A percentile compares a stretch with the other conserved stretches of the same genome.
Evolutionary conservation across 2,113 vertebrate genomes (phyloP).

Genomic region (Xiphias gladius): DNA sequence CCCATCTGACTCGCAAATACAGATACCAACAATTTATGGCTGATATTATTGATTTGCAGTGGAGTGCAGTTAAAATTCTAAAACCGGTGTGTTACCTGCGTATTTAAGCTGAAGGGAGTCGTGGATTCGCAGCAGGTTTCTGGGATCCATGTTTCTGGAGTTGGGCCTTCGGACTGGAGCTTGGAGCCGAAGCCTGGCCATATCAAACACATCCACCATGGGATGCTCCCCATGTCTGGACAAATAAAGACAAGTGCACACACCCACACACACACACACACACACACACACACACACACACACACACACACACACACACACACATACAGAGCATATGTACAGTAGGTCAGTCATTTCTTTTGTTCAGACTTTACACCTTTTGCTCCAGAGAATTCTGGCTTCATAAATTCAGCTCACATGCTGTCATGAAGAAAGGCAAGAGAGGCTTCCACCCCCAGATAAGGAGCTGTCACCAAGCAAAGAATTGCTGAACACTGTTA

Average conservation of each 20-base stretch:
- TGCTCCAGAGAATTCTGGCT: too few relatives aligned
- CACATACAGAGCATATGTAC: too few relatives aligned
- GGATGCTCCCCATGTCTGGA: slow-evolving; percentile 81
- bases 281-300: too few relatives aligned
- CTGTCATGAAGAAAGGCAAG: too few relatives aligned
- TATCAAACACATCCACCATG: slow-evolving; percentile 90
- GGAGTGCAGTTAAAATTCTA: neutral
- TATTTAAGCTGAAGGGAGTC: slow-evolving; percentile 89
- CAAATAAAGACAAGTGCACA: neutral
- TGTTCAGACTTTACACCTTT: too few relatives aligned
- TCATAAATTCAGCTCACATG: too few relatives aligned
- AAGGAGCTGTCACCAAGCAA: too few relatives aligned
- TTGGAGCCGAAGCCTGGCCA: slow-evolving; percentile 89
- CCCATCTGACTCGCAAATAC: slow-evolving; percentile 78
- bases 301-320: too few relatives aligned
- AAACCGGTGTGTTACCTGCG: slow-evolving; percentile 73
- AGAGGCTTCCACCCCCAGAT: too few relatives aligned
- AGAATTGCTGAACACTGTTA: too few relatives aligned
- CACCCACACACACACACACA: too few relatives aligned
- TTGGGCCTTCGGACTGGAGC: slow-evolving; percentile 86
- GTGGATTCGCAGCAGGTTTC: slow-evolving; percentile 85
- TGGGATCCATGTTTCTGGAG: slow-evolving; percentile 84
- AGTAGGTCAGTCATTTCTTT: too few relatives aligned
- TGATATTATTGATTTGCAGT: neutral
- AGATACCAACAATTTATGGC: neutral